Evolutionary conservation across 2,888 invertebrate species (phyloP).

Genomic region (Amphimallon solstitiale): DNA sequence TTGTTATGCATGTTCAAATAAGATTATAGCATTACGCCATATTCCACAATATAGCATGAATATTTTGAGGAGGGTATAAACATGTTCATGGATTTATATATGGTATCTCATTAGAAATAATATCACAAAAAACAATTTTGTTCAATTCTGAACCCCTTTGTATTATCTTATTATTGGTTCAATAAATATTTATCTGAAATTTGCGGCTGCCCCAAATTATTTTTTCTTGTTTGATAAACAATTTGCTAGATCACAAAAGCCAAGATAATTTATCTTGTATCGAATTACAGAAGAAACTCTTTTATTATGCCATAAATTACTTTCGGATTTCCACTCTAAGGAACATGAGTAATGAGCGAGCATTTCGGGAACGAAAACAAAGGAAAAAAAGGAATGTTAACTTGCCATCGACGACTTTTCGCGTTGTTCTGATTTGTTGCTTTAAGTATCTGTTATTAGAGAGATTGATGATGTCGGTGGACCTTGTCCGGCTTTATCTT

Average conservation of each 20-base stretch:
- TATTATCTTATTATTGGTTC: too few species aligned
- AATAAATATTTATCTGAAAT: too few species aligned
- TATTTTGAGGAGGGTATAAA: too few species aligned
- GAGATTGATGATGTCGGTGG: constrained; percentile 16
- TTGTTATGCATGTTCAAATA: too few species aligned
- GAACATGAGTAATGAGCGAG: constrained; percentile 18
- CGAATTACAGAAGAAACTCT: constrained; percentile 8
- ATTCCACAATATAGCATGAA: too few species aligned
- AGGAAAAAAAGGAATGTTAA: constrained; percentile 14
- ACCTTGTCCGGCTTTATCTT: neutral
- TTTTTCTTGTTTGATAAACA: too few species aligned
- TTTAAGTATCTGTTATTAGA: neutral
- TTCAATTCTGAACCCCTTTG: too few species aligned
- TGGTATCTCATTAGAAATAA: too few species aligned
- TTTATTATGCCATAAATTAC: constrained; percentile 29
- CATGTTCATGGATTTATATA: too few species aligned
- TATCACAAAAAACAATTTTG: too few species aligned
- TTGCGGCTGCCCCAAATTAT: too few species aligned
- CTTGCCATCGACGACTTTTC: constrained; percentile 6
- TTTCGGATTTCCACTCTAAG: constrained; percentile 11
- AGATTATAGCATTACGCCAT: too few species aligned
- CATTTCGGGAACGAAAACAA: constrained; percentile 8
- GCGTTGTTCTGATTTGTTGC: constrained; percentile 24
- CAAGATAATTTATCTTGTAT: constrained; percentile 16
- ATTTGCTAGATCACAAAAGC: neutral